Percentiles rank a stretch among this genome's conserved stretches.
These are phyloP conservation scores for Nothocercus nigrocapillus DNA, from an alignment of 2,113 vertebrate genomes.

Conservation along the genomic window DNA sequence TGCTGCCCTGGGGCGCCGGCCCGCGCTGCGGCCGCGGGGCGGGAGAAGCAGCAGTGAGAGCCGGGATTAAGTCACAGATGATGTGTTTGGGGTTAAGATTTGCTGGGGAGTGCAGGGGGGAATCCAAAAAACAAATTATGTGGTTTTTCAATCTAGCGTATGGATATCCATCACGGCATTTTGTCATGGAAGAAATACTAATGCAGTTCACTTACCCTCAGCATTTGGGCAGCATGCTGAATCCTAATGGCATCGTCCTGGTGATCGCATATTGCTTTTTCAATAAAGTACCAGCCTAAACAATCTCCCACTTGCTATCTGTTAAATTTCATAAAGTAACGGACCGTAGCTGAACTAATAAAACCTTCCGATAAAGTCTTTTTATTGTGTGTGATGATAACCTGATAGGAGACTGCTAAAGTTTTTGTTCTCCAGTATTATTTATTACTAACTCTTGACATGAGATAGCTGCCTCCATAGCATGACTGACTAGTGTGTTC, in stretches of 20 bases:
- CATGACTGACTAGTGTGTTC: background rate
- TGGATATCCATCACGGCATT: accelerated
- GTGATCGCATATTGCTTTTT: background rate
- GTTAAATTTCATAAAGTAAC: background rate
- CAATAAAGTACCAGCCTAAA: background rate
- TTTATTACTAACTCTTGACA: background rate
- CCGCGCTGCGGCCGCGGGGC: too few species aligned
- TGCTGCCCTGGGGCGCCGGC: too few species aligned
- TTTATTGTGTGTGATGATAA: background rate
- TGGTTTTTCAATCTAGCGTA: background rate
- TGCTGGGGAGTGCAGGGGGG: too few species aligned
- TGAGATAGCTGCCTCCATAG: background rate
- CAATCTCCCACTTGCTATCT: background rate
- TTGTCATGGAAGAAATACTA: background rate
- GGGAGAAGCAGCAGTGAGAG: background rate
- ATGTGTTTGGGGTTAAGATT: background rate
- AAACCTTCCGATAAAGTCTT: background rate
- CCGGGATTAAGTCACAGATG: conserved; percentile 65
- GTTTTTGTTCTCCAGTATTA: background rate
- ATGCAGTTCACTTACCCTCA: background rate
- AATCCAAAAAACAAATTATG: background rate
- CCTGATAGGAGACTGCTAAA: background rate
- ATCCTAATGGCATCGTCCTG: background rate
- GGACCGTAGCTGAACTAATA: background rate
- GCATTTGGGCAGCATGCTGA: background rate